Conservation (phyloP, 2,113 vertebrate species). For the Brevimyrus niger region DNA sequence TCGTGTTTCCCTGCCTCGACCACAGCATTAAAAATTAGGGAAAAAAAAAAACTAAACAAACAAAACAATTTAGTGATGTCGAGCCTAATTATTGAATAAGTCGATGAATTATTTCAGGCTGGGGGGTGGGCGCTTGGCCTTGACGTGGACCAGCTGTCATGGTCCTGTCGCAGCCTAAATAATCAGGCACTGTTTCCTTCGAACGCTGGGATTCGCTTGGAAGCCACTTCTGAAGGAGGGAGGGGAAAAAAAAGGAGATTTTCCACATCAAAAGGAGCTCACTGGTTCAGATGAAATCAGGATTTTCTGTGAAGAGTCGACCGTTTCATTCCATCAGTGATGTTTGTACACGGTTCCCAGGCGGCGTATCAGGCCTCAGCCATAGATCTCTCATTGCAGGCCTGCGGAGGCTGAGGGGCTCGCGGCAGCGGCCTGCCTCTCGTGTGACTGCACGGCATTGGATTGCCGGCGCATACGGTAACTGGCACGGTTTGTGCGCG, state of each 20-base stretch:
- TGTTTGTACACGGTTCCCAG: background rate
- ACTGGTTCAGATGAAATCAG: constrained; percentile 37
- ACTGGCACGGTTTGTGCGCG: constrained; percentile 43
- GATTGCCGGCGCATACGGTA: constrained; percentile 35
- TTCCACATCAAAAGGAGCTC: constrained; percentile 56
- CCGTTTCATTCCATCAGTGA: background rate
- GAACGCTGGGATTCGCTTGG: constrained; percentile 47
- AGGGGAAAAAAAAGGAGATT: constrained; percentile 49
- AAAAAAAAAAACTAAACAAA: constrained; percentile 46
- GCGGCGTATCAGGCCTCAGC: background rate
- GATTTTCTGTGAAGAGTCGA: constrained; percentile 26
- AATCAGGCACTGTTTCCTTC: constrained; percentile 54
- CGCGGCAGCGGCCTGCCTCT: constrained; percentile 26
- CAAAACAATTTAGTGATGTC: constrained; percentile 62
- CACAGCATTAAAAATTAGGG: constrained; percentile 61
- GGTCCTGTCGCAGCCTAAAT: constrained; percentile 58
- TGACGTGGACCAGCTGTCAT: constrained; percentile 63
- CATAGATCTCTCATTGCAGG: constrained; percentile 51
- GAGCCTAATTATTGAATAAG: constrained; percentile 64
- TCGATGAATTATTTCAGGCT: constrained; percentile 59
- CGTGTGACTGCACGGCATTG: constrained; percentile 46
- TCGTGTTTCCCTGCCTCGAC: constrained; percentile 49
- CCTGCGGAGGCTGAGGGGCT: constrained; percentile 39
- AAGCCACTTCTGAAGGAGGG: constrained; percentile 36
- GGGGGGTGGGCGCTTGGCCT: constrained; percentile 45